phyloP scores from a whole-genome alignment of 2,888 invertebrate species.

The Periphyllus acericola region DNA sequence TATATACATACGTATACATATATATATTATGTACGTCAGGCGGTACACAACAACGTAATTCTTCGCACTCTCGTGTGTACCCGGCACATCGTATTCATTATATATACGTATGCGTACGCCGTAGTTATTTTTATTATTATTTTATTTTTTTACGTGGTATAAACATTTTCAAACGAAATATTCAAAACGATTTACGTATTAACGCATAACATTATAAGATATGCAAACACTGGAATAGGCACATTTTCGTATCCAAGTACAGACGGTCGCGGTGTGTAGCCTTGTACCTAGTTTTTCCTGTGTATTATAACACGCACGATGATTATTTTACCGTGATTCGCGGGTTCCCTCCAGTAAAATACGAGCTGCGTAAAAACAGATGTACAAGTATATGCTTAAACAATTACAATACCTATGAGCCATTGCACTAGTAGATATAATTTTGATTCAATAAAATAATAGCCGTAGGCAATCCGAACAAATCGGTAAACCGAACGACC shows the following conservation, averaged over 20 bases:
- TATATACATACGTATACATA: background rate
- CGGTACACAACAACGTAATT: constrained; percentile 36
- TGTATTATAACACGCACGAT: too few relatives aligned
- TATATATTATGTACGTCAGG: background rate
- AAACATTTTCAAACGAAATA: constrained; percentile 33
- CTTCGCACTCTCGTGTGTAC: constrained; percentile 47
- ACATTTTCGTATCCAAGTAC: background rate
- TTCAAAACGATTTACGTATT: background rate
- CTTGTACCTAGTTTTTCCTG: too few relatives aligned
- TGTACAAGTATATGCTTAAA: too few relatives aligned
- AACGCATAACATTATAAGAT: background rate
- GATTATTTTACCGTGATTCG: too few relatives aligned
- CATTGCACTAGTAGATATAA: too few relatives aligned
- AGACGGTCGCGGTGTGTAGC: background rate
- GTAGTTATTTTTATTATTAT: background rate
- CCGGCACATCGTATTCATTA: constrained; percentile 17
- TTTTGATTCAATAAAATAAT: too few relatives aligned
- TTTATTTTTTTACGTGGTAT: background rate
- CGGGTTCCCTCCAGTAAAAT: too few relatives aligned
- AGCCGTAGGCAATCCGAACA: too few relatives aligned
- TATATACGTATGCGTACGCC: background rate
- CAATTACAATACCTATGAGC: too few relatives aligned
- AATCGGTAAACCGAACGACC: too few relatives aligned
- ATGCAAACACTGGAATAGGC: too few relatives aligned
- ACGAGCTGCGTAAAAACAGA: too few relatives aligned